These are phyloP conservation scores for Eilema caniola DNA, from an alignment of 2,888 invertebrate species.

Conservation along the genomic window DNA sequence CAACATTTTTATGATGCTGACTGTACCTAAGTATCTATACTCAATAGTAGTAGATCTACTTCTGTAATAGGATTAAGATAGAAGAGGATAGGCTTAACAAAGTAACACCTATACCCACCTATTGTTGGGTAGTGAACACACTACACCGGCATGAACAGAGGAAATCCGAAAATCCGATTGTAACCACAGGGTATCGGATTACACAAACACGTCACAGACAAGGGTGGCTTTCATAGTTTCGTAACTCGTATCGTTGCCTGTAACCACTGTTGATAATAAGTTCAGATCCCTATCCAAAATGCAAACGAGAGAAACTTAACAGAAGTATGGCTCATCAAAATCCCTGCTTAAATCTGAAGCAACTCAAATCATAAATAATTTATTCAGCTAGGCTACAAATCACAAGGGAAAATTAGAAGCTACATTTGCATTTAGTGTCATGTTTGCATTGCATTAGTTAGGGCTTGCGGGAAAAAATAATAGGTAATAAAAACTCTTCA, in stretches of 20 bases:
- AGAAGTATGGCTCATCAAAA: background rate
- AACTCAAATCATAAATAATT: constrained; percentile 3
- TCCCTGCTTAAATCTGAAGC: background rate
- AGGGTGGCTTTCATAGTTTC: background rate
- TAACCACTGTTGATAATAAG: background rate
- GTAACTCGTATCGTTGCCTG: background rate
- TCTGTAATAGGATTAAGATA: constrained; percentile 3
- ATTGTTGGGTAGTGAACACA: constrained; percentile 1
- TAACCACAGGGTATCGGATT: constrained; percentile 7
- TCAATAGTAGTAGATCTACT: background rate
- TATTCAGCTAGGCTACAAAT: constrained; percentile 1
- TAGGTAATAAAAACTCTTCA: background rate
- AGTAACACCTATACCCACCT: constrained; percentile 17
- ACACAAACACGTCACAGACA: constrained; percentile 3
- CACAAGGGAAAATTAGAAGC: background rate
- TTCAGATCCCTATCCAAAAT: background rate
- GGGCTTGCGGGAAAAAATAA: background rate
- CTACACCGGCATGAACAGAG: background rate
- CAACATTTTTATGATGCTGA: too few species aligned
- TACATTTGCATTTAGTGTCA: constrained; percentile 1
- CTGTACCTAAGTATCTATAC: too few species aligned
- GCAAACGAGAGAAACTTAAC: background rate
- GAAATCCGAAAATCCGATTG: constrained; percentile 29
- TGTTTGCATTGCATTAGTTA: background rate
- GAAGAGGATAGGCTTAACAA: constrained; percentile 16